Base-by-base conservation (phyloP, 2,797 vertebrate genomes). In the Paratrypauchen microcephalus region DNA sequence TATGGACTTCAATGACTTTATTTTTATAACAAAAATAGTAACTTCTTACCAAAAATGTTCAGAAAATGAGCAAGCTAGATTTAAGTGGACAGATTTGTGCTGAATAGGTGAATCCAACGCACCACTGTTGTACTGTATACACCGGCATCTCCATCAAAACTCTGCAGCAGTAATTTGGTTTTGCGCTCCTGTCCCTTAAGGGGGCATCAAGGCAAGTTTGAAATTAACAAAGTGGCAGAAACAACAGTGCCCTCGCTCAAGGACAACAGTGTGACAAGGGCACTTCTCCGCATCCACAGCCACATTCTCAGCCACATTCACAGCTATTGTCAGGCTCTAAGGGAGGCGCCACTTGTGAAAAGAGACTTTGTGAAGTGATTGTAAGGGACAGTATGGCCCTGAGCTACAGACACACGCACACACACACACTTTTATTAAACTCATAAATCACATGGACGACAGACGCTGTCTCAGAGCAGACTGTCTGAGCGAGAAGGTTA, bases 391-490 rank as follows among this genome's bases (percentile, higher is more conserved):
- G 89, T 87, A 79, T 87, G 88, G 87, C 90, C 87, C 83, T 79
- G 82, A 89, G 87, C 83, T 66, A 83, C 83, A 80, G 88, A 79
- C 82, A 80, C 60, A 66, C 66, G 76, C 60, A 65, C 68, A 77
- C 79, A 76, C 77, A 81, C 66, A 81, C 48, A 69, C 58, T 88
- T 91, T 92, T 92, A 92, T 91, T 92, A 92, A 88, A 88, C 80
- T 91, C 89, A 90, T 92, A 91, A 92, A 92, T 92, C 91, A 92
- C 73, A 63, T 77, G 84, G 89, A 88, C 76, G 86, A 92, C 89
- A 90, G 83, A 89, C 74, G 65, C 61, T 79, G 80, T 90, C 84
- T 86, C 85, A 78, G 74, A 89, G 87, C 87, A 87, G 88, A 89
- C 88, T 73, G 86, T 88, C 88, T 88, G 83, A 88, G 75, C 65